Percentiles rank a stretch among this genome's conserved stretches.
These are phyloP conservation scores for Melanotaenia trifasciata DNA, from an alignment of 2,797 vertebrate species.

Conservation along the genomic window DNA sequence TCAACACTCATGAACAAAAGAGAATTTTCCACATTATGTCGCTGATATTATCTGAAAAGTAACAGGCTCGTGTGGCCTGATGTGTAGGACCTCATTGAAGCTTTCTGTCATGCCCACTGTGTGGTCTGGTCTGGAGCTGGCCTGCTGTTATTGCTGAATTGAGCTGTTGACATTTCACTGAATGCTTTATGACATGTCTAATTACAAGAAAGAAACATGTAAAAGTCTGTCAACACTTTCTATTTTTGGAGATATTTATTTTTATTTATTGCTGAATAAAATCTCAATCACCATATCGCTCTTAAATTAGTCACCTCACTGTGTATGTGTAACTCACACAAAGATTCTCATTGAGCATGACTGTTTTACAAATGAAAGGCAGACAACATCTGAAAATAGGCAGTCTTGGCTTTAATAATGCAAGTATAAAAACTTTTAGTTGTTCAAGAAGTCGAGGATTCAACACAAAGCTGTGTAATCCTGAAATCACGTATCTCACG, in stretches of 20 bases:
- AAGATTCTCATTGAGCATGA: not conserved
- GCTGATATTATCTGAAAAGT: conserved; percentile 34
- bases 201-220: conserved; percentile 61
- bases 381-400: not conserved
- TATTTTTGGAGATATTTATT: conserved; percentile 88
- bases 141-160: conserved; percentile 36
- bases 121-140: conserved; percentile 36
- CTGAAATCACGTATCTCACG: conserved; percentile 14
- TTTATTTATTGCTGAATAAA: conserved; percentile 87
- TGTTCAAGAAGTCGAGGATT: conserved; percentile 8
- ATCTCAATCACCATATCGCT: conserved; percentile 75
- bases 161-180: conserved; percentile 57
- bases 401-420: conserved; percentile 63
- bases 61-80: conserved; percentile 33
- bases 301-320: conserved; percentile 36
- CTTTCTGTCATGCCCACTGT: conserved; percentile 31
- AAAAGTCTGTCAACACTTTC: conserved; percentile 79
- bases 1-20: conserved; percentile 33
- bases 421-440: conserved; percentile 69
- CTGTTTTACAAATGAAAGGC: not conserved
- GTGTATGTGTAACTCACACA: conserved; percentile 16
- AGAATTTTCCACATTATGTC: conserved; percentile 30
- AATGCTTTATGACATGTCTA: conserved; percentile 47
- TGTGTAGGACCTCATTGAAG: conserved; percentile 33
- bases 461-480: conserved; percentile 55